Percentiles rank a stretch among this genome's conserved stretches.
phyloP scores from a whole-genome alignment of 1,140 invertebrate species.

The Danaus plexippus region DNA sequence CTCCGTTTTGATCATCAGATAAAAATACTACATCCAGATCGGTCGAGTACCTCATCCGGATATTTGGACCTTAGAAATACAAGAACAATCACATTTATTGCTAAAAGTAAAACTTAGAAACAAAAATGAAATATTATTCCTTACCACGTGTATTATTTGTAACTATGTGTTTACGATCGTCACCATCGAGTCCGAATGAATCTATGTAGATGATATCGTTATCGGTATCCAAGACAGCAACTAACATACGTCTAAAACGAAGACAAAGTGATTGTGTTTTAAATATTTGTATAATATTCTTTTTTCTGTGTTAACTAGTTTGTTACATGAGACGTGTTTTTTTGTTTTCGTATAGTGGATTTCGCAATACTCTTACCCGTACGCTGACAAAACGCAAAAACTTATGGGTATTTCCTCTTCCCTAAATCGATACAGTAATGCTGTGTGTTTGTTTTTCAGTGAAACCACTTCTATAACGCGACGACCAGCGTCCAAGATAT shows the following conservation, averaged over 20 bases:
- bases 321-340: too few relatives aligned
- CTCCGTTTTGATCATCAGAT: slow-evolving; percentile 69
- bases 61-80: slow-evolving; percentile 55
- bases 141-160: slow-evolving; percentile 38
- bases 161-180: slow-evolving; percentile 28
- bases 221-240: slow-evolving; percentile 70
- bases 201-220: slow-evolving; percentile 74
- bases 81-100: too few relatives aligned
- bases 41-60: slow-evolving; percentile 71
- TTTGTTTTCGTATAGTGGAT: not conserved
- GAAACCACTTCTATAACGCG: slow-evolving; percentile 75
- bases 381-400: slow-evolving; percentile 75
- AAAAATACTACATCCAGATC: slow-evolving; percentile 70
- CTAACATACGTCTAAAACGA: slow-evolving; percentile 74
- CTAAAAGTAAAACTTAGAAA: slow-evolving; percentile 15
- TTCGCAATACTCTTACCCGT: slow-evolving; percentile 69
- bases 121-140: slow-evolving; percentile 1
- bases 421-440: slow-evolving; percentile 70
- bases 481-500: slow-evolving; percentile 74
- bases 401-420: slow-evolving; percentile 73
- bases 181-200: slow-evolving; percentile 44
- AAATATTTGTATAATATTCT: slow-evolving; percentile 1
- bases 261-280: not conserved
- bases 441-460: slow-evolving; percentile 70
- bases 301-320: not conserved